These are phyloP conservation scores for Hucho hucho DNA, from an alignment of 2,113 vertebrate genomes.

Conservation along the genomic window DNA sequence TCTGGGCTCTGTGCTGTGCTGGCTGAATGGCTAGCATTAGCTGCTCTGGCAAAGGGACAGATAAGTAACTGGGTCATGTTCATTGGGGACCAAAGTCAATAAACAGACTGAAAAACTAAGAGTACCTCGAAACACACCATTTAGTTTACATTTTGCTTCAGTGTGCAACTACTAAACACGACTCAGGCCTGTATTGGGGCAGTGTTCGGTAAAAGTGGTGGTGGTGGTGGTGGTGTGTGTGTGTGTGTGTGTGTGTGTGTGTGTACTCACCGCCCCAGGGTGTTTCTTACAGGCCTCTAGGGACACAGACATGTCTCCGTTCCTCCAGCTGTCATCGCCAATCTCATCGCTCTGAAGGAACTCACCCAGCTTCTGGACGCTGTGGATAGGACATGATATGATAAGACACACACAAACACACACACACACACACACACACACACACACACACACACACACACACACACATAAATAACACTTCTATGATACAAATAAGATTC, in stretches of 20 bases:
- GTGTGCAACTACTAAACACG: too few species aligned
- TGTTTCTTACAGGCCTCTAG: slow-evolving; percentile 88
- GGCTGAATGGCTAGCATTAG: neutral
- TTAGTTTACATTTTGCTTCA: too few species aligned
- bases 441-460: neutral
- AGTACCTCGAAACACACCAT: too few species aligned
- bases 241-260: too few species aligned
- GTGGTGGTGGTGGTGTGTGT: too few species aligned
- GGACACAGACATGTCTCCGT: slow-evolving; percentile 77
- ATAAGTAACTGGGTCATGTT: too few species aligned
- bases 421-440: too few species aligned
- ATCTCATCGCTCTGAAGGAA: slow-evolving; percentile 97
- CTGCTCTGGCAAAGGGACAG: neutral
- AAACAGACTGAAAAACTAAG: too few species aligned
- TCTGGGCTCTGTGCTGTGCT: neutral
- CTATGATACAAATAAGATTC: too few species aligned
- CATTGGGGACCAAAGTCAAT: too few species aligned
- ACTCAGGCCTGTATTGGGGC: neutral
- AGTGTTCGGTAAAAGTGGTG: neutral
- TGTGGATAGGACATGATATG: slow-evolving; percentile 38
- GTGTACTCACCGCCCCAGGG: slow-evolving; percentile 79
- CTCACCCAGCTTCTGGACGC: slow-evolving; percentile 94
- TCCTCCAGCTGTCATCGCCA: slow-evolving; percentile 90
- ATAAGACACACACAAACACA: slow-evolving; percentile 1
- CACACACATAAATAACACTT: neutral